A percentile compares a stretch with the other conserved stretches of the same genome.
Conservation (phyloP, 1,140 invertebrate species). For the Colletes gigas region DNA sequence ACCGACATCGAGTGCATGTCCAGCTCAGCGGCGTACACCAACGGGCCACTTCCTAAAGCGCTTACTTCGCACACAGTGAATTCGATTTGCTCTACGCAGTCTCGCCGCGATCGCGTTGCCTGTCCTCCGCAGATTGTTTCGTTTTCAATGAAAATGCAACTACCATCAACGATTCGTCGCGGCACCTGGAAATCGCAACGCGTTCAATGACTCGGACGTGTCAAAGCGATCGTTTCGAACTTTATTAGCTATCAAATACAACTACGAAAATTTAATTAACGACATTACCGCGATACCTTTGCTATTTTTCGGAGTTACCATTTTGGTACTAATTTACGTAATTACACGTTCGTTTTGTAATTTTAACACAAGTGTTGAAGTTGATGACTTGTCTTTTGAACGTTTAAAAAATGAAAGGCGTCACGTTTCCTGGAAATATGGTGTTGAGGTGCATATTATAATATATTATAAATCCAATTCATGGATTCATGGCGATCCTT, state of each 20-base stretch:
- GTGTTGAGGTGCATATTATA: too few relatives aligned
- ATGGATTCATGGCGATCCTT: not conserved
- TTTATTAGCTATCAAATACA: too few relatives aligned
- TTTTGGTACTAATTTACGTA: too few relatives aligned
- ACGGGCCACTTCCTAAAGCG: slow-evolving; percentile 45
- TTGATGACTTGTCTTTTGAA: too few relatives aligned
- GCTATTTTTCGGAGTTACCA: too few relatives aligned
- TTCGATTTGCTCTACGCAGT: slow-evolving; percentile 36
- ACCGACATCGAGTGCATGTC: slow-evolving; percentile 53
- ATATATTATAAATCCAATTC: not conserved
- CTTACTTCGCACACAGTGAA: slow-evolving; percentile 42
- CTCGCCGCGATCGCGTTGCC: slow-evolving; percentile 23
- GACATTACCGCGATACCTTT: too few relatives aligned
- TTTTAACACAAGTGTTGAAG: too few relatives aligned
- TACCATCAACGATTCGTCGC: not conserved
- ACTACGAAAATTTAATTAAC: too few relatives aligned
- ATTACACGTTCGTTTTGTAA: too few relatives aligned
- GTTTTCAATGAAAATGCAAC: slow-evolving; percentile 9
- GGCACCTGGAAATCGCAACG: not conserved
- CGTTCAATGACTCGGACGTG: not conserved
- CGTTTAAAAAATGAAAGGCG: too few relatives aligned
- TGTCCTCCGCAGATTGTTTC: slow-evolving; percentile 28
- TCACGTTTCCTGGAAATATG: too few relatives aligned
- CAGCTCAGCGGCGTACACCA: slow-evolving; percentile 7
- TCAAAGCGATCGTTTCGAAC: not conserved